Evolutionary conservation across 2,797 vertebrate genomes (phyloP), one percentile per base, ranked within the genome.

Genomic region (Muscicapa striata): DNA sequence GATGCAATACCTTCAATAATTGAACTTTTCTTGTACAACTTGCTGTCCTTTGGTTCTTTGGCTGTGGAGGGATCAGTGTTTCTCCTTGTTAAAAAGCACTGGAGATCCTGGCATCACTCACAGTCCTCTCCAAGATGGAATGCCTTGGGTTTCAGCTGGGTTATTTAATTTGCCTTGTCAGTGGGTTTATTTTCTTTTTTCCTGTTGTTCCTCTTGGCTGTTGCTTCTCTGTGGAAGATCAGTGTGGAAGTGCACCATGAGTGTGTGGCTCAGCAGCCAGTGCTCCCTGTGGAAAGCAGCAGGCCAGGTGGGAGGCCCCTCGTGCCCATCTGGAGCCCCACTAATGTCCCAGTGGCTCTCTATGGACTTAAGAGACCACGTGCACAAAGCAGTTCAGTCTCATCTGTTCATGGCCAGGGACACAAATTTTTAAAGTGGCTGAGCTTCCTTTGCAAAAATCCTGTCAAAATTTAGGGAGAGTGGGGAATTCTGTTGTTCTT

Each of bases 201-300:
- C 4, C 18, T 30, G 0, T 57, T 4, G 2, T 57, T 87, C 15
- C 5, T 84, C 1, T 0, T 58, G 67, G 69, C 2, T 1, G 5
- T 81, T 69, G 20, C 43, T 68, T 45, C 24, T 32, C 2, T 13
- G 43, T 93, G 79, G 76, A 70, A 43, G 69, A 36, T 61, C 9
- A 55, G 76, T 43, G 36, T 17, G 12, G 18, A 8, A 34, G 23
- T 5, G 15, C 52, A 19, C 4, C 40, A 18, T 11, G 1, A 11
- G 41, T 63, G 46, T 69, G 13, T 78, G 93, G 62, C 5, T 18
- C 34, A 46, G 76, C 89, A 77, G 77, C 0, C 7, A 85, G 34
- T 14, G 68, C 51, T 68, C 59, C 7, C 85, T 43, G 81, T 87
- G 79, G 89, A 15, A 83, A 48, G 69, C 62, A 10, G 68, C 11